Percentiles rank a stretch among this genome's conserved stretches.
Conservation (phyloP, 2,888 invertebrate species). For the Sisyra nigra region DNA sequence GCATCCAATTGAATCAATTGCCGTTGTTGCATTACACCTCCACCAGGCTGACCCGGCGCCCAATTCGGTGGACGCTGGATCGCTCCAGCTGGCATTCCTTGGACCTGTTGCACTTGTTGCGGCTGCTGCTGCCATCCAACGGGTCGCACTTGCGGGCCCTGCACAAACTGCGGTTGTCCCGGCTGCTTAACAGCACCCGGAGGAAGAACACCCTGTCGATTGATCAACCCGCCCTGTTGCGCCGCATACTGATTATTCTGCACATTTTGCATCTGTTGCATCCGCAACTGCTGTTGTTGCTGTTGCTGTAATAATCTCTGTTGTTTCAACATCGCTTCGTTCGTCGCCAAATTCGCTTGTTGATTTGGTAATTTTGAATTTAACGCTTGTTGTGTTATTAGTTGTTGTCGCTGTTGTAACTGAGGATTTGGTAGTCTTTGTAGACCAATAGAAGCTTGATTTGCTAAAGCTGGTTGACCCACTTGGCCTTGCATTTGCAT, state of each 20-base stretch:
- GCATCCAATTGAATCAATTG: constrained; percentile 70
- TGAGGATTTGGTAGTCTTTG: constrained; percentile 10
- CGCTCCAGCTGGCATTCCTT: constrained; percentile 9
- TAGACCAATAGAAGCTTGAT: constrained; percentile 6
- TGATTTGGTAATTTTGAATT: constrained; percentile 20
- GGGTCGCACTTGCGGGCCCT: constrained; percentile 7
- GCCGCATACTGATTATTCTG: constrained; percentile 17
- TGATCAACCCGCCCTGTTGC: constrained; percentile 15
- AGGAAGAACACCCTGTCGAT: constrained; percentile 7
- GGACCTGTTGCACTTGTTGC: constrained; percentile 20
- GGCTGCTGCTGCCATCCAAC: constrained; percentile 22
- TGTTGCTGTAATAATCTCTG: constrained; percentile 22
- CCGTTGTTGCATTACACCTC: constrained; percentile 28
- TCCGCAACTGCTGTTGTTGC: constrained; percentile 22
- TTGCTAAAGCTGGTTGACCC: constrained; percentile 14
- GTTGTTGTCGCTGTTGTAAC: constrained; percentile 13
- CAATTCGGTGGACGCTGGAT: constrained; percentile 15
- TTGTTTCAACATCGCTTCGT: constrained; percentile 14
- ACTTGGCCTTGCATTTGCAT: constrained; percentile 7
- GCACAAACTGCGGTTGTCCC: constrained; percentile 3
- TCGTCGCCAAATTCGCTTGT: constrained; percentile 21
- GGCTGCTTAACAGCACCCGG: constrained; percentile 6
- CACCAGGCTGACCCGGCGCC: constrained; percentile 15
- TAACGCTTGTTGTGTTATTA: constrained; percentile 8
- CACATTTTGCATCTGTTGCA: constrained; percentile 23